A percentile compares a stretch with the other conserved stretches of the same genome.
Conservation (phyloP, 2,888 invertebrate species). For the Zaprionus bogoriensis region DNA sequence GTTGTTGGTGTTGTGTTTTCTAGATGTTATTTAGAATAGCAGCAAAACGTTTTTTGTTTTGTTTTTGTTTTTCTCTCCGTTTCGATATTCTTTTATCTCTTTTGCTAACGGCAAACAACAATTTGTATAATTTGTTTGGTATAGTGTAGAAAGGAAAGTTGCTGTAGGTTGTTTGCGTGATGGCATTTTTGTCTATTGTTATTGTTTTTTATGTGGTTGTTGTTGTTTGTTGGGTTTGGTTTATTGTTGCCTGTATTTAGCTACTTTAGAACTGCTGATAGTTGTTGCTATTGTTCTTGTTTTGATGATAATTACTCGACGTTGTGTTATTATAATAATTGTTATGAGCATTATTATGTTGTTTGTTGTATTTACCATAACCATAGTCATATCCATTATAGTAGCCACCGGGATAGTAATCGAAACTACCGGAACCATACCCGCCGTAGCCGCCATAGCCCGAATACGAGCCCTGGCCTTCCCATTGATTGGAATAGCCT, state of each 20-base stretch:
- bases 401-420: slow-evolving; percentile 87
- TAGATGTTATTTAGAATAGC: slow-evolving; percentile 55
- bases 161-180: slow-evolving; percentile 35
- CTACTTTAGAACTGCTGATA: slow-evolving; percentile 79
- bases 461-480: slow-evolving; percentile 86
- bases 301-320: slow-evolving; percentile 80
- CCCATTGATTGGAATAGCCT: slow-evolving; percentile 82
- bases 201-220: slow-evolving; percentile 52
- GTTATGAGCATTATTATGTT: slow-evolving; percentile 81
- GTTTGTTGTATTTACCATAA: slow-evolving; percentile 83
- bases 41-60: slow-evolving; percentile 63
- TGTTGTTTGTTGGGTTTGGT: slow-evolving; percentile 53
- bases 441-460: slow-evolving; percentile 88
- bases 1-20: slow-evolving; percentile 41
- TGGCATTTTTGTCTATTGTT: slow-evolving; percentile 47
- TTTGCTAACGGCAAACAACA: slow-evolving; percentile 69
- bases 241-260: slow-evolving; percentile 38
- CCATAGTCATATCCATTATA: slow-evolving; percentile 88
- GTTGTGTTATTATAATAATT: slow-evolving; percentile 81
- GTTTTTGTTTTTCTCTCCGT: slow-evolving; percentile 74
- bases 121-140: slow-evolving; percentile 40
- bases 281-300: slow-evolving; percentile 82
- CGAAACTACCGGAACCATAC: slow-evolving; percentile 86
- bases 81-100: slow-evolving; percentile 45
- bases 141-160: slow-evolving; percentile 49